Evolutionary conservation across 2,888 invertebrate species (phyloP).

Genomic region (Drosophila tripunctata): DNA sequence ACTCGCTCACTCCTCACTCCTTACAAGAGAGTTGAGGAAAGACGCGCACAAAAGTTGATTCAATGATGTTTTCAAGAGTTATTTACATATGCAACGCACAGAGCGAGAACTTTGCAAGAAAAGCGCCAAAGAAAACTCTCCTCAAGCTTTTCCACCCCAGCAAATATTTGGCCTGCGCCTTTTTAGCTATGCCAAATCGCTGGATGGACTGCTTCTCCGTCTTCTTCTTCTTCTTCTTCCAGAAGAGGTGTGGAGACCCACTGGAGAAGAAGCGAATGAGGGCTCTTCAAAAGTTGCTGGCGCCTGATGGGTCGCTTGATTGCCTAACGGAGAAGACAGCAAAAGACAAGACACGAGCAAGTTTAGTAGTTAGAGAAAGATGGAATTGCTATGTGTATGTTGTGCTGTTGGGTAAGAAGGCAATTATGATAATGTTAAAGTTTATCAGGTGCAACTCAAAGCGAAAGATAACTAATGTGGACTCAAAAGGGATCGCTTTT

Average conservation of each 20-base stretch:
- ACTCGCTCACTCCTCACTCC: constrained; percentile 6
- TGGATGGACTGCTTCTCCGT: constrained; percentile 33
- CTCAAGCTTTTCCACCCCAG: constrained; percentile 23
- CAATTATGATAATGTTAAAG: constrained; percentile 63
- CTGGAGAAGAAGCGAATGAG: constrained; percentile 1
- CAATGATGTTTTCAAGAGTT: constrained; percentile 70
- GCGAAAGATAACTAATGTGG: constrained; percentile 8
- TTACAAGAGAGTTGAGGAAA: constrained; percentile 4
- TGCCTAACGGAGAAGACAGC: no score
- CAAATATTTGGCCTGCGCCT: constrained; percentile 56
- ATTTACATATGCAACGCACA: constrained; percentile 74
- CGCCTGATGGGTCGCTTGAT: constrained; percentile 55
- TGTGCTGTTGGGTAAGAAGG: constrained; percentile 28
- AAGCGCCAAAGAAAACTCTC: constrained; percentile 47
- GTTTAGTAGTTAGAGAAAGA: constrained; percentile 34
- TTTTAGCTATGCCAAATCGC: constrained; percentile 59
- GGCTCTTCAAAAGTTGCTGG: constrained; percentile 49
- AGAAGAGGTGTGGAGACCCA: background rate
- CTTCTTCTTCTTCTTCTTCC: constrained; percentile 16
- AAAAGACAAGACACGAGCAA: constrained; percentile 38
- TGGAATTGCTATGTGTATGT: constrained; percentile 27
- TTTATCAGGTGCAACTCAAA: constrained; percentile 34
- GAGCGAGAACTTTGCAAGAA: constrained; percentile 11
- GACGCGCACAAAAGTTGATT: constrained; percentile 60
- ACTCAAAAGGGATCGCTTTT: constrained; percentile 2